Percentiles rank a stretch among this genome's conserved stretches.
These are phyloP conservation scores for Scaptomyza reducta DNA, from an alignment of 2,888 invertebrate genomes.

Conservation along the genomic window DNA sequence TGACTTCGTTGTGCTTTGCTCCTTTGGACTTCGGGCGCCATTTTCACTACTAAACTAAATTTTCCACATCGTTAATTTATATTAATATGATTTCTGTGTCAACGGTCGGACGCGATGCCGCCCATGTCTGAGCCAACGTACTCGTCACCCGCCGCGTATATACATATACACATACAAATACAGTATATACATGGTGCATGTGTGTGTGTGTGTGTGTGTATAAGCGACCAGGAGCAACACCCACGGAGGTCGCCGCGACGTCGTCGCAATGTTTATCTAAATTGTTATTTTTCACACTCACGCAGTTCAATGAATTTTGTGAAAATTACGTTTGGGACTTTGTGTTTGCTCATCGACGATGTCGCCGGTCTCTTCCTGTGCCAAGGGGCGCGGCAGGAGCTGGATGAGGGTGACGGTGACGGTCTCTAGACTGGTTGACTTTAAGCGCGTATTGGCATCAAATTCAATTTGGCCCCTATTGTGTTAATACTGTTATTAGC, in stretches of 20 bases:
- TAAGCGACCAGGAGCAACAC: conserved; percentile 49
- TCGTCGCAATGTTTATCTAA: conserved; percentile 84
- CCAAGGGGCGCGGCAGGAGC: background rate
- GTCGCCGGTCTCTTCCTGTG: conserved; percentile 24
- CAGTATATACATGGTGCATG: background rate
- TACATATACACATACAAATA: background rate
- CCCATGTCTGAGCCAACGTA: conserved; percentile 51
- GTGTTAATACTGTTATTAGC: conserved; percentile 80
- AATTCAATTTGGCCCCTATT: conserved; percentile 79
- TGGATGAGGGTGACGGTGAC: background rate
- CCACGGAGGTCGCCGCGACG: conserved; percentile 71
- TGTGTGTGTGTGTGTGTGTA: conserved; percentile 23
- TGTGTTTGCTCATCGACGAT: conserved; percentile 67
- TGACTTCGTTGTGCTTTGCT: conserved; percentile 30
- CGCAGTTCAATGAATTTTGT: conserved; percentile 84
- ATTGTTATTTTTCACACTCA: conserved; percentile 85
- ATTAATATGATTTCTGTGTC: conserved; percentile 84
- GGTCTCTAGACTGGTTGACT: conserved; percentile 49
- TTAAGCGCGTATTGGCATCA: conserved; percentile 76
- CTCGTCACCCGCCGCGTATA: conserved; percentile 31
- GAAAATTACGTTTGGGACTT: conserved; percentile 84
- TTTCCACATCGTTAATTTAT: conserved; percentile 85
- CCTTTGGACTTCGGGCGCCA: conserved; percentile 56
- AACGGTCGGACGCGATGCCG: conserved; percentile 65
- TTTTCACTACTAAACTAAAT: conserved; percentile 84